Percentiles rank a stretch among this genome's conserved stretches.
These are phyloP conservation scores for Mandrillus leucophaeus DNA, from an alignment of 2,113 vertebrate species.

Conservation along the genomic window DNA sequence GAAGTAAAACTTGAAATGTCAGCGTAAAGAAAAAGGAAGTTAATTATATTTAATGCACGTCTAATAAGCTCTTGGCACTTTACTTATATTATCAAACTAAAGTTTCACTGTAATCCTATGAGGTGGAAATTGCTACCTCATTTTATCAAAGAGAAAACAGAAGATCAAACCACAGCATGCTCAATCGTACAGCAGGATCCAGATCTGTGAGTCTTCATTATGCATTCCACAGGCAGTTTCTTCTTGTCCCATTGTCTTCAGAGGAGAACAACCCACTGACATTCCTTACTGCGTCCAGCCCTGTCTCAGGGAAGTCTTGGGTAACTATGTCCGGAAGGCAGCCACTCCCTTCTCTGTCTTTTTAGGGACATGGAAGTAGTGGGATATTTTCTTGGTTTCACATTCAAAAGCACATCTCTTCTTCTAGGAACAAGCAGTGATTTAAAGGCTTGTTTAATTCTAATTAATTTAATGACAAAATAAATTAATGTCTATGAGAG, in stretches of 20 bases:
- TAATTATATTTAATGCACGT: neutral
- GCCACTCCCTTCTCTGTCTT: neutral
- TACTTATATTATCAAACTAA: neutral
- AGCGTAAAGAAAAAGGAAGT: neutral
- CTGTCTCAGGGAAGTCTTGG: neutral
- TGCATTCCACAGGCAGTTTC: neutral
- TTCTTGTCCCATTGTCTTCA: neutral
- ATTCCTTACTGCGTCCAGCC: neutral
- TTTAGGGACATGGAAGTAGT: neutral
- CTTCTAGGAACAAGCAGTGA: conserved; percentile 75
- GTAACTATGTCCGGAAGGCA: neutral
- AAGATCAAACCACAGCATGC: neutral
- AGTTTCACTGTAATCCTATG: neutral
- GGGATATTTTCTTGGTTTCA: conserved; percentile 67
- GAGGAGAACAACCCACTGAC: neutral
- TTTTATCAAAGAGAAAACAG: neutral
- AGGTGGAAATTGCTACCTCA: neutral
- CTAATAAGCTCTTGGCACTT: neutral
- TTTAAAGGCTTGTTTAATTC: conserved; percentile 82
- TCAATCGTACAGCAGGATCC: neutral
- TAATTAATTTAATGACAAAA: conserved; percentile 83
- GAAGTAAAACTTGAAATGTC: neutral
- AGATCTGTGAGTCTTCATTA: neutral
- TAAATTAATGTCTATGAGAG: conserved; percentile 81
- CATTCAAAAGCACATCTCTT: conserved; percentile 59